These are phyloP conservation scores for Ennomos quercinarius DNA, from an alignment of 2,888 invertebrate species.

Conservation along the genomic window DNA sequence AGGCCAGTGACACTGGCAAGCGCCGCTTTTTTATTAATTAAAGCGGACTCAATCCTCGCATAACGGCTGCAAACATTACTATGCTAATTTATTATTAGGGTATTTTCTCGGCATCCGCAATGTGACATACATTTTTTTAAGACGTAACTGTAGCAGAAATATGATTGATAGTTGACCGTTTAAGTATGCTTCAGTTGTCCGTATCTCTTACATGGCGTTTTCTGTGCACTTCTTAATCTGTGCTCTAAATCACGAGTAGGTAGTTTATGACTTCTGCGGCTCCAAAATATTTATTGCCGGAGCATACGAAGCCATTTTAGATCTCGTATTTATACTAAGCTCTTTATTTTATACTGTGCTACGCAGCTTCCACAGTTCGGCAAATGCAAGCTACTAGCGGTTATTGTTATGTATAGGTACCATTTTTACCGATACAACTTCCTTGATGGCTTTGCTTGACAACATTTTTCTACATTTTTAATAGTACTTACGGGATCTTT, in stretches of 20 bases:
- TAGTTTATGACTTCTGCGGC: conserved; percentile 46
- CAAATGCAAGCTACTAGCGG: no score
- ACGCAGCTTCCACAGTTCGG: not conserved
- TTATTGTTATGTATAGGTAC: no score
- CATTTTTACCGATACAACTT: no score
- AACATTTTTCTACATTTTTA: no score
- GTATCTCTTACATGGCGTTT: conserved; percentile 48
- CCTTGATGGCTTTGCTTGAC: no score
- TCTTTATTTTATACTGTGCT: not conserved
- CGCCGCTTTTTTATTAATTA: conserved; percentile 78
- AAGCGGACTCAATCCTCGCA: conserved; percentile 76
- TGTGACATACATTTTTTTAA: conserved; percentile 82
- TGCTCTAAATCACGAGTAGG: conserved; percentile 51
- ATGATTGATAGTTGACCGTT: conserved; percentile 82
- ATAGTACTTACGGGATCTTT: no score
- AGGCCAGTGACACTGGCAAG: conserved; percentile 77
- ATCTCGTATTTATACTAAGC: not conserved
- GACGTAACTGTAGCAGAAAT: conserved; percentile 82
- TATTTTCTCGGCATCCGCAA: conserved; percentile 81
- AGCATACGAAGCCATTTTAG: conserved; percentile 7
- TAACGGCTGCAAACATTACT: conserved; percentile 81
- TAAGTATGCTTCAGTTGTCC: conserved; percentile 65
- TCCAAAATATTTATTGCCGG: conserved; percentile 46
- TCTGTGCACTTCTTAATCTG: conserved; percentile 58
- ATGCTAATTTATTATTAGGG: conserved; percentile 84